These are phyloP conservation scores for Clarias gariepinus DNA, from an alignment of 2,113 vertebrate species.

Conservation along the genomic window DNA sequence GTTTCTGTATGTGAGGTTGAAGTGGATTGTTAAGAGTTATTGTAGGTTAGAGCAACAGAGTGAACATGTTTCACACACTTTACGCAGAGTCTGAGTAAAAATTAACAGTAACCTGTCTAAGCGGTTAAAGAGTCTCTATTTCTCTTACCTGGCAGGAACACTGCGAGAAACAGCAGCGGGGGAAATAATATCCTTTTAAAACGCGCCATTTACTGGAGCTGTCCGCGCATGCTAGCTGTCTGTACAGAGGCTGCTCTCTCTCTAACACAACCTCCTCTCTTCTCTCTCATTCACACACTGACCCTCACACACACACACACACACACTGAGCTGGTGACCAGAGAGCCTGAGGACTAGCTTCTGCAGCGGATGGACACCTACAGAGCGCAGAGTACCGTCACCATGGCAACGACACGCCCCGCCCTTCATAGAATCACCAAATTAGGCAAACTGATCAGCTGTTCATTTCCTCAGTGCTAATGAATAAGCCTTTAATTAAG, in stretches of 20 bases:
- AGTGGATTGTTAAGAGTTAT: neutral
- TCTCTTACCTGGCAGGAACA: slow-evolving; percentile 72
- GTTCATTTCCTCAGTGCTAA: neutral
- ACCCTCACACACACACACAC: slow-evolving; percentile 24
- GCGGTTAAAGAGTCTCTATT: neutral
- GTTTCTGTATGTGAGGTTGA: neutral
- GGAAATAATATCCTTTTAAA: slow-evolving; percentile 67
- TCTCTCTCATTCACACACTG: slow-evolving; percentile 40
- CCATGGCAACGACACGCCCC: neutral
- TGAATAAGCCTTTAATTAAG: neutral
- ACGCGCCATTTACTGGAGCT: slow-evolving; percentile 72
- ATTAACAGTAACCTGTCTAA: neutral
- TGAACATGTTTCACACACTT: too few species aligned
- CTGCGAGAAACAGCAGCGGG: slow-evolving; percentile 66
- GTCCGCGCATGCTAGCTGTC: slow-evolving; percentile 65
- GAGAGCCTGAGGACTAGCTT: slow-evolving; percentile 52
- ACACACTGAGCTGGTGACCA: slow-evolving; percentile 35
- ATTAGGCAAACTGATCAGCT: neutral
- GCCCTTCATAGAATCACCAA: neutral
- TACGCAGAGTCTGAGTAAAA: neutral
- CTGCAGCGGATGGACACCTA: slow-evolving; percentile 48
- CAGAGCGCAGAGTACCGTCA: neutral
- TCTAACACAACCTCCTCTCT: slow-evolving; percentile 50
- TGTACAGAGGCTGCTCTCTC: slow-evolving; percentile 33
- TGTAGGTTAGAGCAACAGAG: too few species aligned